Percentiles rank a stretch among this genome's conserved stretches.
Conservation (phyloP, 2,888 invertebrate genomes). For the Periphyllus acericola region DNA sequence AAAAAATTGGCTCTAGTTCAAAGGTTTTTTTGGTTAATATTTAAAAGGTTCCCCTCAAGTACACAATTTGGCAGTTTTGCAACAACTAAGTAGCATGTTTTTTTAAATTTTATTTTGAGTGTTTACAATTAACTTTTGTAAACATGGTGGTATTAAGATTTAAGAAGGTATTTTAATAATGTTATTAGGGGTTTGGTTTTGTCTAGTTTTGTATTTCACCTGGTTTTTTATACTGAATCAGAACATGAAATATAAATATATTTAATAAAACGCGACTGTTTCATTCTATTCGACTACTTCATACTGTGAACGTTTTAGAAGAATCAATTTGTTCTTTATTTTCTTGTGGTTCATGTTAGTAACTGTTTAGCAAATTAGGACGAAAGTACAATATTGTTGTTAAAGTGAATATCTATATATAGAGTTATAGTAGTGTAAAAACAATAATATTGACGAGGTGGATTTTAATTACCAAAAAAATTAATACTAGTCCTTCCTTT, state of each 20-base stretch:
- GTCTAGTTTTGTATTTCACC: neutral
- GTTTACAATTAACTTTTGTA: conserved; percentile 46
- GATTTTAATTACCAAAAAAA: neutral
- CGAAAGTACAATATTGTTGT: neutral
- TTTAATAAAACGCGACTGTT: neutral
- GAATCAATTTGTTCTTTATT: neutral
- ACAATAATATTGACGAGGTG: neutral
- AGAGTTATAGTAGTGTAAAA: neutral
- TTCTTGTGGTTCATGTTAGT: neutral
- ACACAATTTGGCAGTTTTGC: conserved; percentile 60
- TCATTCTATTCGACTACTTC: neutral
- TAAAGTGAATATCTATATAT: too few relatives aligned
- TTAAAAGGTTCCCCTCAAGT: conserved; percentile 44
- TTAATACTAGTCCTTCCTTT: neutral
- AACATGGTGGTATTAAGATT: conserved; percentile 9
- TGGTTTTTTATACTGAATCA: neutral
- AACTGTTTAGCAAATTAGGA: neutral
- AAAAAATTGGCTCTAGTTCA: conserved; percentile 57
- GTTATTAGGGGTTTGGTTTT: neutral
- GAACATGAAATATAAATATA: neutral
- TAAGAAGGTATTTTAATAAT: conserved; percentile 21
- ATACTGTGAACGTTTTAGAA: neutral
- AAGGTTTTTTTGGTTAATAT: conserved; percentile 39
- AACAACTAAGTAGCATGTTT: conserved; percentile 41
- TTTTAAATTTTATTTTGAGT: conserved; percentile 27